Conservation (phyloP, 2,113 vertebrate species). For the Hyperopisus bebe region DNA sequence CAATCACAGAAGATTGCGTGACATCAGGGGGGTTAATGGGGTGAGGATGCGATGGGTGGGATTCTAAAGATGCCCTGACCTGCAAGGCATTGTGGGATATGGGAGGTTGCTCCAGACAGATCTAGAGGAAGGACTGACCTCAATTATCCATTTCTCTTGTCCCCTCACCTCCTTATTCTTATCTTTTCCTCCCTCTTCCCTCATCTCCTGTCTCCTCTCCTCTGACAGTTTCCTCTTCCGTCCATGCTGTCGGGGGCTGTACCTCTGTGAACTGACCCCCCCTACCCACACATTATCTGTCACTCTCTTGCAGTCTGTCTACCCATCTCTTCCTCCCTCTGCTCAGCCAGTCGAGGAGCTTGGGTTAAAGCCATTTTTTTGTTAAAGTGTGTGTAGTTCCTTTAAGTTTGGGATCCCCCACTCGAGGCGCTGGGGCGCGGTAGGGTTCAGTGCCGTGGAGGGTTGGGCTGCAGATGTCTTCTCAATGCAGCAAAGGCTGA, state of each 20-base stretch:
- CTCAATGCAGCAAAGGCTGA: not conserved
- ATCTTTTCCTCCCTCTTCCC: not conserved
- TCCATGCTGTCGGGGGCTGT: not conserved
- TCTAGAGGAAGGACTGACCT: not conserved
- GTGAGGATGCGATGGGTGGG: not conserved
- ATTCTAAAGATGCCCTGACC: not conserved
- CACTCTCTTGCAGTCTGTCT: not conserved
- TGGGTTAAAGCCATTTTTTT: not conserved
- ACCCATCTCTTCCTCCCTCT: not conserved
- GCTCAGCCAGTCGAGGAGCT: not conserved
- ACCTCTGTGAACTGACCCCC: not conserved
- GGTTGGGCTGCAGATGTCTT: not conserved
- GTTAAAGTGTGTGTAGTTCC: not conserved
- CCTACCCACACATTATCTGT: not conserved
- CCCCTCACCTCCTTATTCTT: not conserved
- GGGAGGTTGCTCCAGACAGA: not conserved
- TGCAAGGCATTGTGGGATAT: not conserved
- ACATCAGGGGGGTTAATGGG: not conserved
- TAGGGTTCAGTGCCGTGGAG: not conserved
- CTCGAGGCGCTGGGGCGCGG: not conserved
- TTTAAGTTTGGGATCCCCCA: not conserved
- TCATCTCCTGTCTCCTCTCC: not conserved
- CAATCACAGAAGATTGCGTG: not conserved
- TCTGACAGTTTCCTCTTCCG: not conserved
- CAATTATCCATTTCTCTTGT: not conserved